Evolutionary conservation across 1,140 invertebrate species (phyloP), one percentile per base, ranked within the genome.

Genomic region (Leptoteleia sp.): DNA sequence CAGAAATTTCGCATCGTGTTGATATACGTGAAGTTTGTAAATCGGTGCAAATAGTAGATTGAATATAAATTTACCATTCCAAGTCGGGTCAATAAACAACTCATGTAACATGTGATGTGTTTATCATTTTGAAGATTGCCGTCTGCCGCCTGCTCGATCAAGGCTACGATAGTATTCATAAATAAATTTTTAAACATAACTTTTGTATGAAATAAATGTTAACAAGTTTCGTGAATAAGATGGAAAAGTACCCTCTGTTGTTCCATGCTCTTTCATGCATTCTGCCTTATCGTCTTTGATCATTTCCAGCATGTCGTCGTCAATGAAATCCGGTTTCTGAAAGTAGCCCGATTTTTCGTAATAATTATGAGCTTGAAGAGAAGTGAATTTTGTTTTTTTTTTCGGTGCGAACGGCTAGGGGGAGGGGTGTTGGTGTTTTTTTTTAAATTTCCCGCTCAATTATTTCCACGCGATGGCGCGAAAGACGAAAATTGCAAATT

Each of bases 51-150:
- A n/a, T n/a, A n/a, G n/a, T 3, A 22, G 5, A 22, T 22, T 22
- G 5, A 3, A 62, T 33, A 29, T 29, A 8, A 16, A 67, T 75
- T 79, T 80, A 89, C 88, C 82, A 89, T 57, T 61, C 87, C 83
- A 43, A 89, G 83, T 9, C 86, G 54, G 3, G 83, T 79, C 5
- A 89, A 77, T 4, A 89, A 65, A 38, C 88, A 89, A 57, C 67
- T 75, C 85, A 88, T 88, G 79, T 89, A 89, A 50, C 88, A 89
- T 3, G 87, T 85, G 12, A 89, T 65, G 1, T 33, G 52, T 5
- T 13, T 67, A 2, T 88, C 82, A 13, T 87, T 65, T 0, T 13
- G 1, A 8, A 89, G 19, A 0, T 59, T 19, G 0, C 88, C 88
- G 0, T 68, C 19, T 27, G 76, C 78, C 1, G 87, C 87, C 3